Conservation (phyloP, 2,797 vertebrate species). For the Poecilia wingei region DNA sequence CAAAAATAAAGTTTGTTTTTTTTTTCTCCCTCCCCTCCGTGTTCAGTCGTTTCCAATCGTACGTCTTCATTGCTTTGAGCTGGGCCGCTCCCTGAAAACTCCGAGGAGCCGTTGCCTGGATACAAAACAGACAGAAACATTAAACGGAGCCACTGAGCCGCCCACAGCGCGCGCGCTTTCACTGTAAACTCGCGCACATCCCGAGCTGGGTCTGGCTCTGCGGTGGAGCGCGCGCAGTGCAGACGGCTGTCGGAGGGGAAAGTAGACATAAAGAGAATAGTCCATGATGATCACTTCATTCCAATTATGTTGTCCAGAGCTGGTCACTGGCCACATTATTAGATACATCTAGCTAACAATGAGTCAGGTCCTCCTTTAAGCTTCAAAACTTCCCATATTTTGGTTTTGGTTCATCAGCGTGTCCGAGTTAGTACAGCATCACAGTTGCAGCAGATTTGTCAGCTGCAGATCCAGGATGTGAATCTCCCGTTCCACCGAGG, state of each 20-base stretch:
- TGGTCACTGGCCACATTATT: not conserved
- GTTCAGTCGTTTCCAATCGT: constrained; percentile 26
- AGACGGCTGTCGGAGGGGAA: constrained; percentile 45
- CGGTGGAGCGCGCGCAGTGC: constrained; percentile 33
- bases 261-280: constrained; percentile 25
- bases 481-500: not conserved
- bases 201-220: constrained; percentile 8
- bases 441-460: not conserved
- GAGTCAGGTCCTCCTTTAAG: not conserved
- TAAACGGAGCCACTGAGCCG: constrained; percentile 25
- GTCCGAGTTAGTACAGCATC: not conserved
- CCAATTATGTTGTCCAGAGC: not conserved
- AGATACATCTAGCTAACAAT: not conserved
- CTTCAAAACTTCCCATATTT: not conserved
- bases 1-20: not conserved
- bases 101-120: constrained; percentile 59
- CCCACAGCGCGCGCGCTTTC: constrained; percentile 26
- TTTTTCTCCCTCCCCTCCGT: not conserved
- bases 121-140: constrained; percentile 67
- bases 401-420: not conserved
- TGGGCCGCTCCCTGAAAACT: constrained; percentile 42
- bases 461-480: not conserved
- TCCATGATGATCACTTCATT: not conserved
- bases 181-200: constrained; percentile 42
- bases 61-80: constrained; percentile 8